phyloP scores from a whole-genome alignment of 1,140 invertebrate species.

The Drosophila malerkotliana region DNA sequence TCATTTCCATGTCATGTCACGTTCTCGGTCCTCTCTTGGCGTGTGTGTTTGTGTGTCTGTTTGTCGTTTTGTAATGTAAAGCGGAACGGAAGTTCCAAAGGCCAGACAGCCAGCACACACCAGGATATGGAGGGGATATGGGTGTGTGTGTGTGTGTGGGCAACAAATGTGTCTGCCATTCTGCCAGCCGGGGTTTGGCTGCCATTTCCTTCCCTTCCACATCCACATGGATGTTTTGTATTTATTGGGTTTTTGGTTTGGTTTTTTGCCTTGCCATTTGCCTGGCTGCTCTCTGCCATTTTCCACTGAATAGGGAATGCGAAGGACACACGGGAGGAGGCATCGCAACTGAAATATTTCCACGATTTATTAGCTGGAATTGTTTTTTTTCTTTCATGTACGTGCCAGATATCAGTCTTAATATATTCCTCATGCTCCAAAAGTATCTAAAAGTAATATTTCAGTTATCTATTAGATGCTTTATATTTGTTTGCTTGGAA shows the following conservation, averaged over 20 bases:
- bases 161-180: conserved; percentile 14
- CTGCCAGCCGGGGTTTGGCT: conserved; percentile 38
- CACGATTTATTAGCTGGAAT: conserved; percentile 34
- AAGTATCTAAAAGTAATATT: background rate
- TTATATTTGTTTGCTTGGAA: background rate
- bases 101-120: conserved; percentile 37
- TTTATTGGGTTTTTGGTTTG: conserved; percentile 5
- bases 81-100: conserved; percentile 63
- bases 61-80: conserved; percentile 55
- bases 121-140: conserved; percentile 34
- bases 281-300: conserved; percentile 34
- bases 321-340: conserved; percentile 42
- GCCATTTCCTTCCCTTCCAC: conserved; percentile 12
- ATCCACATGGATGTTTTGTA: conserved; percentile 26
- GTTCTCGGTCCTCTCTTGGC: conserved; percentile 24
- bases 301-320: conserved; percentile 35
- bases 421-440: background rate
- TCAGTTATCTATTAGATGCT: background rate
- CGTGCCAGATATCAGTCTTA: conserved; percentile 10
- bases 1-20: conserved; percentile 50
- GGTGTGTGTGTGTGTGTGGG: conserved; percentile 17
- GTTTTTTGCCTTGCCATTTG: conserved; percentile 32
- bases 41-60: background rate
- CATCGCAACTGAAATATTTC: conserved; percentile 44
- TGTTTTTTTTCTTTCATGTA: background rate